Evolutionary conservation across 2,888 invertebrate genomes (phyloP), one percentile per base, ranked within the genome.

Genomic region (Baccha elongata): DNA sequence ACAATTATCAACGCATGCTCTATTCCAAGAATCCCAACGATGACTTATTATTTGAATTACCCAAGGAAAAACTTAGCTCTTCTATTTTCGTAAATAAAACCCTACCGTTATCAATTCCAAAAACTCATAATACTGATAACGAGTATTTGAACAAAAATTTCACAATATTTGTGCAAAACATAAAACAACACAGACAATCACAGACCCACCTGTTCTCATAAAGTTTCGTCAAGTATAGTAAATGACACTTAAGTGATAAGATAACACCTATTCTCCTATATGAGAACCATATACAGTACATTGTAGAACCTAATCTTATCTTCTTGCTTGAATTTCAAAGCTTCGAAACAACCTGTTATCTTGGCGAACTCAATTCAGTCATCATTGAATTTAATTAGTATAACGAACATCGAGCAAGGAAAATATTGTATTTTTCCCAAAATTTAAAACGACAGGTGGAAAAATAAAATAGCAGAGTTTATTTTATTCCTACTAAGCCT

Each of bases 281-380:
- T n/a, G 40, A 35, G 13, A 19, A 32, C 32, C 40, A 13, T 13
- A 32, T 72, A 46, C n/a, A n/a, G n/a, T n/a, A n/a, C n/a, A n/a
- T n/a, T n/a, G n/a, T n/a, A n/a, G n/a, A n/a, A n/a, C 53, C 67
- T 78, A 64, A 80, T 80, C 80, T 80, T 42, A 32, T 32, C 29
- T 32, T 32, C 37, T 72, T 8, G 44, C 72, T 52, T 65, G 69
- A n/a, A 42, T 23, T 72, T 68, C 67, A 64, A 62, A 73, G 72
- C 83, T 73, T 73, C 60, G 72, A 13, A 26, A 52, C 72, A 72
- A 72, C 76, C 72, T 83, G 72, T 73, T 83, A 83, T 76, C 80
- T 81, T 40, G 55, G 35, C 55, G 55, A 7, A 13, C 32, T 44
- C 46, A 60, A 52, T 72, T 67, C 8, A 62, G 50, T 68, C 8